These are phyloP conservation scores for Bungarus multicinctus DNA, from an alignment of 2,113 vertebrate species.

Conservation along the genomic window DNA sequence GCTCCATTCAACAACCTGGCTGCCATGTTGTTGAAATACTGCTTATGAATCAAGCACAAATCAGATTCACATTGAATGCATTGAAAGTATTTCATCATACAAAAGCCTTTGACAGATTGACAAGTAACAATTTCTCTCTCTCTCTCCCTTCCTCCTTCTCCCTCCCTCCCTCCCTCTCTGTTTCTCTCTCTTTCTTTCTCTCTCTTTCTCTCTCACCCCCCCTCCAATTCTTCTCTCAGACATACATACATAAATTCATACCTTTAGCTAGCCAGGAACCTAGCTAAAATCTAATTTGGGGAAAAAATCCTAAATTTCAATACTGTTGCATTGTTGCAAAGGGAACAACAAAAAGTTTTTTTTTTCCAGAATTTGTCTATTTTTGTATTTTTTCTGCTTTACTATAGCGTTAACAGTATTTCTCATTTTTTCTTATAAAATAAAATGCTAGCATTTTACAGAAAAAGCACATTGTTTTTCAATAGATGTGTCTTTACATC, in stretches of 20 bases:
- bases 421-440: not conserved
- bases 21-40: not conserved
- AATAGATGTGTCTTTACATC: not conserved
- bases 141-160: rapidly evolving
- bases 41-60: not conserved
- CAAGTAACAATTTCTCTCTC: not conserved
- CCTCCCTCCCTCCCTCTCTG: too few species aligned
- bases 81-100: not conserved
- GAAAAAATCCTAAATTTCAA: not conserved
- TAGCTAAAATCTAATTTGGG: not conserved
- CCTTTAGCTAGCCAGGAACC: not conserved
- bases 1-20: not conserved
- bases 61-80: not conserved
- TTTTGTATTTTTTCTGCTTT: not conserved
- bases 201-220: too few species aligned
- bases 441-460: not conserved
- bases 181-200: too few species aligned
- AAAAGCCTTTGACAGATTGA: not conserved
- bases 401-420: not conserved
- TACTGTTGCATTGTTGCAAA: not conserved
- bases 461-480: not conserved
- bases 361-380: too few species aligned
- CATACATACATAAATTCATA: not conserved
- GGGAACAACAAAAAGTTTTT: not conserved
- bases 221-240: not conserved